A percentile compares a stretch with the other conserved stretches of the same genome.
Conservation (phyloP, 2,888 invertebrate species). For the Caenorhabditis macrosperma region DNA sequence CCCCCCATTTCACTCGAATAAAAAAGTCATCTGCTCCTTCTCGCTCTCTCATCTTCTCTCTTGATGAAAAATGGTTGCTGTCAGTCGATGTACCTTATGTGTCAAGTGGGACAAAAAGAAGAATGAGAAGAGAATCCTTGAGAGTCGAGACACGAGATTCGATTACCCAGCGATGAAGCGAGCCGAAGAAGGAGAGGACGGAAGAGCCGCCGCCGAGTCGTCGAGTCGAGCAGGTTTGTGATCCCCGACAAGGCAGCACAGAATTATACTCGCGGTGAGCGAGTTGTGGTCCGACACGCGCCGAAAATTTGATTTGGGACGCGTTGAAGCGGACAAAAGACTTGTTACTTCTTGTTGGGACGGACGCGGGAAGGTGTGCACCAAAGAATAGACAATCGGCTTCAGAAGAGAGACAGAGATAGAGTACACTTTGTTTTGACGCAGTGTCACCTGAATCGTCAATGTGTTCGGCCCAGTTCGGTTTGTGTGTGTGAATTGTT, state of each 20-base stretch:
- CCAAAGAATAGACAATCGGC: slow-evolving; percentile 30
- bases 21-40: slow-evolving; percentile 12
- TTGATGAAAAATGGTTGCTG: slow-evolving; percentile 36
- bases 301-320: slow-evolving; percentile 44
- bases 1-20: background rate
- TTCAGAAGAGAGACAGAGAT: background rate
- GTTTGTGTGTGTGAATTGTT: background rate
- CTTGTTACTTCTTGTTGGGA: slow-evolving; percentile 24
- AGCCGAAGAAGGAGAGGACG: slow-evolving; percentile 6
- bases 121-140: slow-evolving; percentile 25
- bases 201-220: slow-evolving; percentile 5
- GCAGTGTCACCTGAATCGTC: background rate
- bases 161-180: slow-evolving; percentile 33
- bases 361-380: slow-evolving; percentile 9
- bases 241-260: too few relatives aligned
- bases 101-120: slow-evolving; percentile 37
- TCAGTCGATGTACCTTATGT: slow-evolving; percentile 39
- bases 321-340: slow-evolving; percentile 56
- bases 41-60: slow-evolving; percentile 10
- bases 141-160: slow-evolving; percentile 15
- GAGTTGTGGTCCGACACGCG: slow-evolving; percentile 21
- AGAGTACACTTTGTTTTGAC: slow-evolving; percentile 10
- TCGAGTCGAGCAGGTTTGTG: slow-evolving; percentile 31
- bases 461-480: background rate
- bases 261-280: background rate